Conservation (phyloP, 92 coral and sea anemone genomes). For the Galaxea fascicularis region DNA sequence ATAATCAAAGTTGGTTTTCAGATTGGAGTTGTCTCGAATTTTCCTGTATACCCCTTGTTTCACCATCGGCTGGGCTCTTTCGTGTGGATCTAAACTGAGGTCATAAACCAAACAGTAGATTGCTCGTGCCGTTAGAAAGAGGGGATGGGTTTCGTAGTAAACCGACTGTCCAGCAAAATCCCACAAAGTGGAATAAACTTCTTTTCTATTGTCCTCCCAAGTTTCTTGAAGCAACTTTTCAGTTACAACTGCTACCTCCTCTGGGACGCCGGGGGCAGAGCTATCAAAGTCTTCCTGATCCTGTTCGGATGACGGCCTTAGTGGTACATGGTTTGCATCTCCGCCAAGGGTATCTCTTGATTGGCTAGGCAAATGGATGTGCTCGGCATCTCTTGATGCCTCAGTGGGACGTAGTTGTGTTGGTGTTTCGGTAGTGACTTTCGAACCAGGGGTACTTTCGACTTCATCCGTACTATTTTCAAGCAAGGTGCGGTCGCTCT, state of each 20-base stretch:
- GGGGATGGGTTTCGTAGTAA: too few relatives aligned
- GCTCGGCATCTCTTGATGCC: too few relatives aligned
- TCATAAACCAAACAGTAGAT: constrained; percentile 55
- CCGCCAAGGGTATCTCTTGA: not conserved
- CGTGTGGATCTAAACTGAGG: constrained; percentile 46
- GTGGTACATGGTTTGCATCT: not conserved
- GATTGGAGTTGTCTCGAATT: not conserved
- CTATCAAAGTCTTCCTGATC: not conserved
- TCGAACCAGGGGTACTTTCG: not conserved
- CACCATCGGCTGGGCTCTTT: constrained; percentile 37
- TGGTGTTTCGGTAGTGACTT: too few relatives aligned
- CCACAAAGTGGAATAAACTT: constrained; percentile 6
- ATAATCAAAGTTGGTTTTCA: not conserved
- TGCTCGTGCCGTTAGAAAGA: not conserved
- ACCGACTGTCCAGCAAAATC: too few relatives aligned
- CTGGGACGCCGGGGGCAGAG: not conserved
- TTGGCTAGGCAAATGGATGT: not conserved
- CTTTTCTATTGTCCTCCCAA: not conserved
- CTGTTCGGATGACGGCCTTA: not conserved
- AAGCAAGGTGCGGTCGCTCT: not conserved
- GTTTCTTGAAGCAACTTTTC: not conserved
- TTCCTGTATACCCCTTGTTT: constrained; percentile 27
- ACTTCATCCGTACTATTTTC: not conserved
- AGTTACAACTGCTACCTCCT: constrained; percentile 18
- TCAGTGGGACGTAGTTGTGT: too few relatives aligned